Conservation (phyloP, 2,888 invertebrate species). For the Cheilosia vulpina region DNA sequence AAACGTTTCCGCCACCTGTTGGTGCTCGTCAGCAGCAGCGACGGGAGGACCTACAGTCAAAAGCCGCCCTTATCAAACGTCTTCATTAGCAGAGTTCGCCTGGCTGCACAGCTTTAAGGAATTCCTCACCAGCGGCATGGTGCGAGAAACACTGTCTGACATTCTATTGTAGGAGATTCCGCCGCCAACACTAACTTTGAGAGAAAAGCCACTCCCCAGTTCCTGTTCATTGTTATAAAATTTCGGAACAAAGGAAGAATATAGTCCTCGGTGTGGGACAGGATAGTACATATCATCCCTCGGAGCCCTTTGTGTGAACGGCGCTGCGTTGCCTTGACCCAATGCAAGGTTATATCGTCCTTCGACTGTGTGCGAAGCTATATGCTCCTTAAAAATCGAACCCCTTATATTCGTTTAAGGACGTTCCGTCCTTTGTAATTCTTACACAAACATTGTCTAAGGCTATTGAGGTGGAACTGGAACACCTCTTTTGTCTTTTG, state of each 20-base stretch:
- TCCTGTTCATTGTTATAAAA: constrained; percentile 23
- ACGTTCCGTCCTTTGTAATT: constrained; percentile 43
- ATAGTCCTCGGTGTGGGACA: not conserved
- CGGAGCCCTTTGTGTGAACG: constrained; percentile 1
- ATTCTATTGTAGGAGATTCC: not conserved
- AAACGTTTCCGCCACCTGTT: constrained; percentile 7
- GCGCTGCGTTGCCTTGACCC: constrained; percentile 46
- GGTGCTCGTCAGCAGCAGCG: not conserved
- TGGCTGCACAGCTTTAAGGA: constrained; percentile 5
- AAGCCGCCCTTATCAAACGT: constrained; percentile 26
- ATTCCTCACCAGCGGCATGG: constrained; percentile 38
- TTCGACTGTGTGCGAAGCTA: not conserved
- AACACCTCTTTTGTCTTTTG: constrained; percentile 47
- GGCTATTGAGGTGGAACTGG: constrained; percentile 25
- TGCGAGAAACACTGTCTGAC: not conserved
- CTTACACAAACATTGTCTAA: constrained; percentile 45
- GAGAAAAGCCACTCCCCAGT: not conserved
- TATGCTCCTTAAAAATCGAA: constrained; percentile 35
- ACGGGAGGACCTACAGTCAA: constrained; percentile 5
- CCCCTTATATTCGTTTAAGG: constrained; percentile 49
- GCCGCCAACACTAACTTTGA: not conserved
- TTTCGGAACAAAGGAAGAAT: constrained; percentile 25
- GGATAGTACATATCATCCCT: not conserved
- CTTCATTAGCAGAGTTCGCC: constrained; percentile 35
- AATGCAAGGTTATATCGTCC: constrained; percentile 18